Base-by-base conservation (phyloP, 2,888 invertebrate species). In the Thereva nobilitata region DNA sequence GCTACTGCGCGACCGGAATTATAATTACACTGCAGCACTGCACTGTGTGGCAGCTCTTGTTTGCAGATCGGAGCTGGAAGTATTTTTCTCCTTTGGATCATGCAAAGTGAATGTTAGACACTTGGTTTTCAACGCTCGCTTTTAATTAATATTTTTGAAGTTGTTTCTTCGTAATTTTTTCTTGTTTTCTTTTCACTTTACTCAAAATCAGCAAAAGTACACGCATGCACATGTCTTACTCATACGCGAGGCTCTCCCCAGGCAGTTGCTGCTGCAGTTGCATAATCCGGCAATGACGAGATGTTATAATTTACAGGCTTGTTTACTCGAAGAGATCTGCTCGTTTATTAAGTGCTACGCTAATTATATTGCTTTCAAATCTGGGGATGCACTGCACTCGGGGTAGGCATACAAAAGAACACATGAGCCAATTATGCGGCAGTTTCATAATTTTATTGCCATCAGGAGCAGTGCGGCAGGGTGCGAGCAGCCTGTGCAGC, bases 61-160 rank as follows among this genome's bases (percentile, higher is more conserved):
- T n/a, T 54, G 44, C 47, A 45, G 45, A 45, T 12, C 41, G 37
- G n/a, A 56, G 65, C 37, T 49, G 45, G 45, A 47, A 45, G 42
- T 45, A 61, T 54, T 67, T 2, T 23, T 2, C 23, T 59, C 47
- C 38, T 59, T 41, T 34, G 54, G 42, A 54, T 38, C 64, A 64
- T 64, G 57, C 45, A 67, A 64, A 64, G 59, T 57, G 64, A 67
- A 67, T 47, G 64, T 45, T 53, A 49, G 57, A 50, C 64, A 52
- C 57, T 67, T 67, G 34, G 45, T 40, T 64, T 64, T 67, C 53
- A 67, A 44, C 64, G 38, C 44, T 64, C 53, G 41, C 42, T 67
- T 67, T 64, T 67, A 67, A 67, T 67, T 67, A 67, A 53, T 67
- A 67, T 64, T 59, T 64, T 64, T 64, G 10, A 9, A 8, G 37